Conservation (phyloP, 2,113 vertebrate genomes). For the Cervus canadensis region DNA sequence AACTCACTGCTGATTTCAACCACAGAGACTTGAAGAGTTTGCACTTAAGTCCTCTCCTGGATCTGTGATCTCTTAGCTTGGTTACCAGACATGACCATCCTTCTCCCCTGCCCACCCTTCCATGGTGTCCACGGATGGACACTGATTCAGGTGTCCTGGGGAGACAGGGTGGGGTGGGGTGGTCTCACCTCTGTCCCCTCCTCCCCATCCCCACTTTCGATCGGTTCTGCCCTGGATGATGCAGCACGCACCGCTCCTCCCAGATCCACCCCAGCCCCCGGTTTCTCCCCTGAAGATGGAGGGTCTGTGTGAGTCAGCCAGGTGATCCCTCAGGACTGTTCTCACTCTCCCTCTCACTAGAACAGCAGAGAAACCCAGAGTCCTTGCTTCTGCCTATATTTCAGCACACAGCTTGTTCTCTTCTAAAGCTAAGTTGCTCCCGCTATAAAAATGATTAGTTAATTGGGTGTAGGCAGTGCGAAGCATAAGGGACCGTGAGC, state of each 20-base stretch:
- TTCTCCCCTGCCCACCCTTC: neutral
- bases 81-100: neutral
- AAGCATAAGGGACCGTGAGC: neutral
- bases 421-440: neutral
- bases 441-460: constrained; percentile 31
- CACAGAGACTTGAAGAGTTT: neutral
- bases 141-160: too few species aligned
- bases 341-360: neutral
- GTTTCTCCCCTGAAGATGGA: neutral
- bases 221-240: neutral
- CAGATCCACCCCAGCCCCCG: too few species aligned
- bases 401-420: neutral
- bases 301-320: neutral
- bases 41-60: neutral
- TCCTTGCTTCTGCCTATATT: neutral
- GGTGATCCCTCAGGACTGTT: neutral
- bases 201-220: neutral
- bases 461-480: neutral
- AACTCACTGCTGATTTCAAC: neutral
- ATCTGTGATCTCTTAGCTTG: neutral
- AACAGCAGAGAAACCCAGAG: neutral
- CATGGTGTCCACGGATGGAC: rapidly evolving
- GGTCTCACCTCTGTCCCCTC: neutral
- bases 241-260: neutral
- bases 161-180: rapidly evolving